A percentile compares a stretch with the other conserved stretches of the same genome.
Evolutionary conservation across 2,113 vertebrate genomes (phyloP).

Genomic region (Lophochroa leadbeateri): DNA sequence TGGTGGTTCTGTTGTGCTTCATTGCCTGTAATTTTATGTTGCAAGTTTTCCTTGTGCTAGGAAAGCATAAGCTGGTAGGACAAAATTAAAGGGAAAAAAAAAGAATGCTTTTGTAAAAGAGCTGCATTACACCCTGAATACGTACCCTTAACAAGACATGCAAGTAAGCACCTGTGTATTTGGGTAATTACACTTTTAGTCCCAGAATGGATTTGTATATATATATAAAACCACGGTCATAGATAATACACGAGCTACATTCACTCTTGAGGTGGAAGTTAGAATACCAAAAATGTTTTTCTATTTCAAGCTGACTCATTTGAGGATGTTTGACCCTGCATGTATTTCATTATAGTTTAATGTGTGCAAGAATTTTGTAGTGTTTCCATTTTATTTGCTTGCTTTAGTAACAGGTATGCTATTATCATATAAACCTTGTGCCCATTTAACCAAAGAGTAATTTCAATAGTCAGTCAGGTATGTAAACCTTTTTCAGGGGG

Average conservation of each 20-base stretch:
- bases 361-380: neutral
- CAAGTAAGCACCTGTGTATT: neutral
- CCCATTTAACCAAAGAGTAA: neutral
- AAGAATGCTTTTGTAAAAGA: neutral
- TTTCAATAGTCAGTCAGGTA: neutral
- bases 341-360: neutral
- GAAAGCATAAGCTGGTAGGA: neutral
- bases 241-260: neutral
- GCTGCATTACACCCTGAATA: neutral
- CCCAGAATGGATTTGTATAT: neutral
- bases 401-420: neutral
- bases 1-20: neutral
- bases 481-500: conserved; percentile 3
- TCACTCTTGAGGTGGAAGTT: neutral
- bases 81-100: neutral
- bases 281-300: neutral
- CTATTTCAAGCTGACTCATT: neutral
- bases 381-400: neutral
- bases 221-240: neutral
- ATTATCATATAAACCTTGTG: neutral
- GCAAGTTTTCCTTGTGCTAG: neutral
- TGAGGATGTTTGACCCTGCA: neutral
- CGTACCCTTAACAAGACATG: neutral
- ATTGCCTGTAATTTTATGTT: neutral
- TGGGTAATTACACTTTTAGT: neutral